Conservation (phyloP, 2,113 vertebrate species). For the Halcyon senegalensis region DNA sequence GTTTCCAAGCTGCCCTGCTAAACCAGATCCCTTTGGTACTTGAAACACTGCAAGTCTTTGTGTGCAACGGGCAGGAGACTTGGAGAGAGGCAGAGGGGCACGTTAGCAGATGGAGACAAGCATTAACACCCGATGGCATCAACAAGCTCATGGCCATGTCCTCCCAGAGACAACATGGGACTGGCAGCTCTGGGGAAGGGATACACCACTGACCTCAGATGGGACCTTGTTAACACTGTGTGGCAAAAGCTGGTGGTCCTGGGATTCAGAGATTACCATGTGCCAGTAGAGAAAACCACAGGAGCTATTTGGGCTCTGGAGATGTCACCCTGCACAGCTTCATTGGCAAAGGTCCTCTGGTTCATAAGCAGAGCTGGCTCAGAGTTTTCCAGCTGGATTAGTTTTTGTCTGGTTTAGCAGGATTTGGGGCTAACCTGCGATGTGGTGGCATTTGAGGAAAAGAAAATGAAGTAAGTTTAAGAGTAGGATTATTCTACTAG, state of each 20-base stretch:
- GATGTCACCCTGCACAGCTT: background rate
- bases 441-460: background rate
- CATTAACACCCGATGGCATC: background rate
- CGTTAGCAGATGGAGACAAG: background rate
- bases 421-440: background rate
- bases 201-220: rapidly evolving
- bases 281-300: background rate
- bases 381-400: background rate
- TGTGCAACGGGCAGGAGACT: rapidly evolving
- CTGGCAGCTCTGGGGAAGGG: background rate
- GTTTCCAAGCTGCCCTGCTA: background rate
- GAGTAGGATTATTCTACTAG: background rate
- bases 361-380: background rate
- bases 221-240: background rate
- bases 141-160: rapidly evolving
- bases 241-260: rapidly evolving
- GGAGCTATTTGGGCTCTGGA: background rate
- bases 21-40: background rate
- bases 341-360: background rate
- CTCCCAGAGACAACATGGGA: background rate
- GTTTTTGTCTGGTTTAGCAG: background rate
- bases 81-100: background rate
- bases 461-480: background rate
- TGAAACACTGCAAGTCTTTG: background rate
- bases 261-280: background rate